phyloP scores from a whole-genome alignment of 1,140 invertebrate genomes.

The Ceratina japonica region DNA sequence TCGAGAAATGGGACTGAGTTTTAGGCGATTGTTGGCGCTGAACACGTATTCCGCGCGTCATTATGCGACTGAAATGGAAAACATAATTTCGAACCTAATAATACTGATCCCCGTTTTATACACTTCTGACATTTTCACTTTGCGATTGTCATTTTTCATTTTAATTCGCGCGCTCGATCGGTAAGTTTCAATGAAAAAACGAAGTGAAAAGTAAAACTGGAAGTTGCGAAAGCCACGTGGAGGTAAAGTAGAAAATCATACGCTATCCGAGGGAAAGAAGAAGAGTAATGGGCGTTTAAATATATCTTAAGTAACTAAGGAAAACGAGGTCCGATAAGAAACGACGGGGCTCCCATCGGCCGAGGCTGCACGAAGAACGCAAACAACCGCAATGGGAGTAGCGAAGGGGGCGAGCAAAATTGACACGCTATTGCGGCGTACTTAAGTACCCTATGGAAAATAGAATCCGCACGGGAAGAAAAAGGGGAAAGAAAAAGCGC shows the following conservation, averaged over 20 bases:
- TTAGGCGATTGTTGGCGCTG: too few species aligned
- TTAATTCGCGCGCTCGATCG: too few species aligned
- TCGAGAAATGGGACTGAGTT: too few species aligned
- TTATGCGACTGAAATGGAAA: too few species aligned
- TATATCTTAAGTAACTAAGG: constrained; percentile 1
- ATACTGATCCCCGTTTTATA: too few species aligned
- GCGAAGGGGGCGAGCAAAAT: background rate
- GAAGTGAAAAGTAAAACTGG: too few species aligned
- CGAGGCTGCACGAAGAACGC: background rate
- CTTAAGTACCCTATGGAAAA: background rate
- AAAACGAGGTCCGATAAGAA: constrained; percentile 1
- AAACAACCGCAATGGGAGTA: background rate
- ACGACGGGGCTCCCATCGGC: background rate
- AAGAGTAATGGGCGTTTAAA: constrained; percentile 3
- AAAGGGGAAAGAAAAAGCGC: background rate
- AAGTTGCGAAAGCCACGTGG: background rate
- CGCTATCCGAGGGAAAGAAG: background rate
- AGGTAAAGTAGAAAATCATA: constrained; percentile 14
- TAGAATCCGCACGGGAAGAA: background rate
- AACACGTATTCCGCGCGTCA: too few species aligned
- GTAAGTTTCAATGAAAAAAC: background rate
- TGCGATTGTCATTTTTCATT: too few species aligned
- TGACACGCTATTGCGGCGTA: background rate
- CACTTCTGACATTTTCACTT: too few species aligned
- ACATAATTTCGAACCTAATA: too few species aligned